Conservation (phyloP, 2,113 vertebrate species). For the Thalassarche chlororhynchos region DNA sequence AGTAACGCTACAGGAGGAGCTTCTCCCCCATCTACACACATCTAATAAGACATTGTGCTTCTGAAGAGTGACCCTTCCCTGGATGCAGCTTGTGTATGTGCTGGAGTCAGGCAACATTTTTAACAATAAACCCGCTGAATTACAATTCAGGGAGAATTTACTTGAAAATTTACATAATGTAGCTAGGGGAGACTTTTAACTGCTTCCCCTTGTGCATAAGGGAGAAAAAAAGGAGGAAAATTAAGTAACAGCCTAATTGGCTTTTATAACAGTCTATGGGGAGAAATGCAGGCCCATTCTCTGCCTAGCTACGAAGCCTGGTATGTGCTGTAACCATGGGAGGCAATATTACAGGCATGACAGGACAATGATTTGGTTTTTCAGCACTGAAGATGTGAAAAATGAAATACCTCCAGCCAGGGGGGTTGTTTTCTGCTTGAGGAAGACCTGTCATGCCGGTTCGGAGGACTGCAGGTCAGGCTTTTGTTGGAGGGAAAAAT, state of each 20-base stretch:
- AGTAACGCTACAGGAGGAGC: not conserved
- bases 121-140: not conserved
- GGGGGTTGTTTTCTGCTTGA: not conserved
- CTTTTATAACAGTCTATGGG: conserved; percentile 47
- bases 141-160: not conserved
- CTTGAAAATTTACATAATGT: conserved; percentile 21
- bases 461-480: not conserved
- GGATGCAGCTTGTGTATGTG: not conserved
- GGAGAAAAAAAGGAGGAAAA: not conserved
- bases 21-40: not conserved
- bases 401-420: not conserved
- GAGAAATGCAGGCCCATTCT: not conserved
- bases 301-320: conserved; percentile 37
- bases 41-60: not conserved
- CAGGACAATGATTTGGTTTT: conserved; percentile 30
- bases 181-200: conserved; percentile 17
- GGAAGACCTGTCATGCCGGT: not conserved
- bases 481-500: not conserved
- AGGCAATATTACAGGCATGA: conserved; percentile 43
- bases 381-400: conserved; percentile 23
- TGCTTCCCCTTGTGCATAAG: not conserved
- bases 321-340: conserved; percentile 61
- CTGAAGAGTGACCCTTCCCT: not conserved
- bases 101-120: not conserved
- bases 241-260: conserved; percentile 55